Evolutionary conservation across 2,797 vertebrate species (phyloP).

Genomic region (Fundulus diaphanus): DNA sequence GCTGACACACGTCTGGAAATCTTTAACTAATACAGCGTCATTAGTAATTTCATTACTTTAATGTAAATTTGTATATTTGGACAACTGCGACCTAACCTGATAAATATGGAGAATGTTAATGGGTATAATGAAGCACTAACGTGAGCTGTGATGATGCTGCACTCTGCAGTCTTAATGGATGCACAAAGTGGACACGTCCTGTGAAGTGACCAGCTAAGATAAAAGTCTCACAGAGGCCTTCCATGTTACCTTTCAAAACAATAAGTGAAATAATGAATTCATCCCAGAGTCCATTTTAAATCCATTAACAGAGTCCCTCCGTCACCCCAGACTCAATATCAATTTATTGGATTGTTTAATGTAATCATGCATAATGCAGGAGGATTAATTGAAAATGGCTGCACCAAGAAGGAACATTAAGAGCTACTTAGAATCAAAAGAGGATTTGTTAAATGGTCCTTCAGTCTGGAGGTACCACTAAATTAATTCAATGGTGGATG

Average conservation of each 20-base stretch:
- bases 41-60: slow-evolving; percentile 2
- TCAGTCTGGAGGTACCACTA: slow-evolving; percentile 73
- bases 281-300: slow-evolving; percentile 76
- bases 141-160: background rate
- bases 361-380: slow-evolving; percentile 83
- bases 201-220: slow-evolving; percentile 25
- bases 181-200: slow-evolving; percentile 21
- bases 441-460: slow-evolving; percentile 80
- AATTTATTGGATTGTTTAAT: slow-evolving; percentile 85
- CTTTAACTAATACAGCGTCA: background rate
- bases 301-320: slow-evolving; percentile 79
- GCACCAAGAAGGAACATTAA: slow-evolving; percentile 77
- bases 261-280: slow-evolving; percentile 70
- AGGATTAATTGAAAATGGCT: slow-evolving; percentile 83
- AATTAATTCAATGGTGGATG: slow-evolving; percentile 75
- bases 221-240: slow-evolving; percentile 44
- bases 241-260: slow-evolving; percentile 55
- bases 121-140: background rate
- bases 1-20: background rate
- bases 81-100: slow-evolving; percentile 10
- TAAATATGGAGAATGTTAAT: slow-evolving; percentile 3
- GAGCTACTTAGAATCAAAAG: slow-evolving; percentile 78
- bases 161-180: slow-evolving; percentile 8
- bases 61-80: background rate
- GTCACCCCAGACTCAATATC: slow-evolving; percentile 79